phyloP scores from a whole-genome alignment of 30 jellyfish, hydroid and myxozoan species.

The Hydra vulgaris region DNA sequence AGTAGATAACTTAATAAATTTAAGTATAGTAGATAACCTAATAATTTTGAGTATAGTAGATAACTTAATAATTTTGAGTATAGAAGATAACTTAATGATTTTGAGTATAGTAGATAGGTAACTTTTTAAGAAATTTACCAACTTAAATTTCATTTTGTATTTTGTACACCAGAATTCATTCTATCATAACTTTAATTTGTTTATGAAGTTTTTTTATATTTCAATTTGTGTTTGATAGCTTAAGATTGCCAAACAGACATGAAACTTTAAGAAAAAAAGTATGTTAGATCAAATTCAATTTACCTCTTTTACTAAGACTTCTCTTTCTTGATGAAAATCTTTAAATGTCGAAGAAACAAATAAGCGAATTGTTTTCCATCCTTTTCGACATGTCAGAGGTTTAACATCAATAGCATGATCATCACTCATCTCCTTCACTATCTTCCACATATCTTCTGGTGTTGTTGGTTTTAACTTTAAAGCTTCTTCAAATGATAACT shows the following conservation, averaged over 20 bases:
- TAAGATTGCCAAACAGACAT: neutral
- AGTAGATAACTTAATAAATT: no score
- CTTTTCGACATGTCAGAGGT: slow-evolving; percentile 90
- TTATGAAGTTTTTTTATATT: no score
- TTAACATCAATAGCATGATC: slow-evolving; percentile 45
- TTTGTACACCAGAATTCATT: no score
- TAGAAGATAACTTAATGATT: no score
- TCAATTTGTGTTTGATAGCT: no score
- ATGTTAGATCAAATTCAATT: neutral
- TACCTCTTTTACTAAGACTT: slow-evolving; percentile 97
- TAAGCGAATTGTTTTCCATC: slow-evolving; percentile 94
- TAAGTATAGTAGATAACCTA: no score
- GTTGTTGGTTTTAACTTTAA: slow-evolving; percentile 43
- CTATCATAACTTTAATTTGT: no score
- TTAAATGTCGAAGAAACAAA: slow-evolving; percentile 96
- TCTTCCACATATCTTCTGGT: slow-evolving; percentile 97
- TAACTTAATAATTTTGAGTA: no score
- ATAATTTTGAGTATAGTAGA: no score
- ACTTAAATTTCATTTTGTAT: no score
- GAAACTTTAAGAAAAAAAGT: neutral
- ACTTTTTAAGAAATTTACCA: no score
- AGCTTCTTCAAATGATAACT: slow-evolving; percentile 40
- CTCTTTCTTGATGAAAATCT: slow-evolving; percentile 97
- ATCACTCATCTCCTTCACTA: slow-evolving; percentile 67
- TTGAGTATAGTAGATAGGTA: no score